A percentile compares a stretch with the other conserved stretches of the same genome.
These are phyloP conservation scores for Cavia aperea DNA, from an alignment of 2,113 vertebrate species.

Conservation along the genomic window DNA sequence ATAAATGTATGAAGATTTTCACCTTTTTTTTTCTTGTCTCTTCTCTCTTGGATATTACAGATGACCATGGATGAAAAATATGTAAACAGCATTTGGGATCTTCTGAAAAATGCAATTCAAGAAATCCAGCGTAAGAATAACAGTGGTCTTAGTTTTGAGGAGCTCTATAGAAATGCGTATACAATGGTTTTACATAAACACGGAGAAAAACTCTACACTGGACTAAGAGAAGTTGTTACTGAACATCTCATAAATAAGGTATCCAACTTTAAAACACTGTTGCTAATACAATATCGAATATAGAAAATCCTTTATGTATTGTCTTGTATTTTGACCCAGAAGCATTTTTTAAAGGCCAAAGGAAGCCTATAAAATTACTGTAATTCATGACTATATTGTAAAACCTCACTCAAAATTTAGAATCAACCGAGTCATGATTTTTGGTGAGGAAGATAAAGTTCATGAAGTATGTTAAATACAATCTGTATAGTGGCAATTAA, in stretches of 20 bases:
- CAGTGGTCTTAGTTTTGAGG: constrained; percentile 98
- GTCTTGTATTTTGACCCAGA: constrained; percentile 21
- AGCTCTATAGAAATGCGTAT: constrained; percentile 98
- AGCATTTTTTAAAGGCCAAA: constrained; percentile 38
- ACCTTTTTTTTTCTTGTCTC: constrained; percentile 42
- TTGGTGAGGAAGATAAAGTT: constrained; percentile 40
- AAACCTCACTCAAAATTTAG: constrained; percentile 33
- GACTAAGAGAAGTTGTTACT: constrained; percentile 96
- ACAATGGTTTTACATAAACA: constrained; percentile 99
- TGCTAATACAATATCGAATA: constrained; percentile 48
- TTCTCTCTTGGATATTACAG: constrained; percentile 76
- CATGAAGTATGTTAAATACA: not conserved
- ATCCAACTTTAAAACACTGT: constrained; percentile 67
- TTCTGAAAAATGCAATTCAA: constrained; percentile 99
- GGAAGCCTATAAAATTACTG: constrained; percentile 26
- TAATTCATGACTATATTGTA: constrained; percentile 20
- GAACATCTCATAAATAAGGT: constrained; percentile 99
- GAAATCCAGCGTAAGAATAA: constrained; percentile 99
- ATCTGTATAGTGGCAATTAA: constrained; percentile 7
- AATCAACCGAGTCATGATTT: constrained; percentile 29
- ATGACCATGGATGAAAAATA: constrained; percentile 99
- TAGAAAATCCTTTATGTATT: constrained; percentile 36
- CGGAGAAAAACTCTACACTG: constrained; percentile 98
- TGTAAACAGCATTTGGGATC: constrained; percentile 99
- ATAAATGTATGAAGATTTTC: constrained; percentile 56